These are phyloP conservation scores for Andrena flavipes DNA, from an alignment of 2,888 invertebrate genomes.

Conservation along the genomic window DNA sequence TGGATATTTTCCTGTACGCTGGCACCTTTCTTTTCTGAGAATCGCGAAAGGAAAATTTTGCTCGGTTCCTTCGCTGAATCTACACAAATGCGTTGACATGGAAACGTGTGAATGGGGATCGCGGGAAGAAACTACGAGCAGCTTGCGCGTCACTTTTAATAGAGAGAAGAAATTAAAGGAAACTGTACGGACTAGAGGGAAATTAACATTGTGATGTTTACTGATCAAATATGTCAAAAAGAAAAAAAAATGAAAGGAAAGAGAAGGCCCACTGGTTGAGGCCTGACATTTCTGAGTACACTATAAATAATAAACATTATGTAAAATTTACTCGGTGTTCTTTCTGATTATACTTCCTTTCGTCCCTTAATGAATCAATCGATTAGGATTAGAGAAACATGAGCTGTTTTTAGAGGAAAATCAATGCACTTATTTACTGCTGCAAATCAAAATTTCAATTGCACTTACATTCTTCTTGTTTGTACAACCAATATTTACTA, in stretches of 20 bases:
- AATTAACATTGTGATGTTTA: slow-evolving; percentile 82
- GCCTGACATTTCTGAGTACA: slow-evolving; percentile 81
- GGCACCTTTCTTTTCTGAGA: neutral
- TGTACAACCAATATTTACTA: no score
- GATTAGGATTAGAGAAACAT: no score
- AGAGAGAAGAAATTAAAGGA: slow-evolving; percentile 60
- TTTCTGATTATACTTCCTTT: neutral
- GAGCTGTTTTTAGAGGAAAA: no score
- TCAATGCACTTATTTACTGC: no score
- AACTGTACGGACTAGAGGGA: slow-evolving; percentile 77
- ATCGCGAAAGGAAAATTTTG: neutral
- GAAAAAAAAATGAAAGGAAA: slow-evolving; percentile 60
- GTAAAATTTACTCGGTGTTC: slow-evolving; percentile 76
- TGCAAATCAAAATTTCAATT: no score
- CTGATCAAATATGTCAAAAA: slow-evolving; percentile 80
- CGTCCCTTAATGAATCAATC: neutral
- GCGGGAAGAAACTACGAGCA: slow-evolving; percentile 51
- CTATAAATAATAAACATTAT: slow-evolving; percentile 82
- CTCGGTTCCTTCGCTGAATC: neutral
- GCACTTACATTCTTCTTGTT: no score
- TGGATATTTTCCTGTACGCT: slow-evolving; percentile 5
- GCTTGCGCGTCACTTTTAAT: slow-evolving; percentile 71
- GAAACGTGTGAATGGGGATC: neutral
- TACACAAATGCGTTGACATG: neutral
- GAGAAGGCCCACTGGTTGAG: slow-evolving; percentile 82